Conservation (phyloP, 2,113 vertebrate species). For the Oncorhynchus mykiss region DNA sequence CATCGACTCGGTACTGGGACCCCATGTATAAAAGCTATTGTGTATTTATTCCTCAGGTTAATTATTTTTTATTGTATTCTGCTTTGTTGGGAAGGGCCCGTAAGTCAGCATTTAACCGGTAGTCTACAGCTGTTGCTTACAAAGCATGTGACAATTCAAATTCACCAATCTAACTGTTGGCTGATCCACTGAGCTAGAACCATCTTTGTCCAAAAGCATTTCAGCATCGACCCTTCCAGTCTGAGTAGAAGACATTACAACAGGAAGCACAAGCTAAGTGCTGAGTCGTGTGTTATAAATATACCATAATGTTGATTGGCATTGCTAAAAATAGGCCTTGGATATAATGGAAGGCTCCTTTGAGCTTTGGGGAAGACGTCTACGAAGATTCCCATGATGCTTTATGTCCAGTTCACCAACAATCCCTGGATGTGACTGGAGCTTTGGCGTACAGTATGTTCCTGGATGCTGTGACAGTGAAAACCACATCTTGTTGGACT, state of each 20-base stretch:
- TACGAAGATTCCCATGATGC: slow-evolving; percentile 37
- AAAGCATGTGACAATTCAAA: slow-evolving; percentile 4
- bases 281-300: background rate
- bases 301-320: slow-evolving; percentile 20
- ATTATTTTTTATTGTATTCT: no score
- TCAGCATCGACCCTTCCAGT: background rate
- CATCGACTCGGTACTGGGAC: no score
- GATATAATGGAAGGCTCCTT: slow-evolving; percentile 41
- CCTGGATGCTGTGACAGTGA: slow-evolving; percentile 51
- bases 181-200: slow-evolving; percentile 19
- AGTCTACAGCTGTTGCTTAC: background rate
- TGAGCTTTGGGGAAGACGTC: slow-evolving; percentile 37
- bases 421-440: slow-evolving; percentile 28
- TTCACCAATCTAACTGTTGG: background rate
- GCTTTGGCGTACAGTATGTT: slow-evolving; percentile 9
- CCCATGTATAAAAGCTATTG: no score
- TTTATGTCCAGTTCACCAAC: slow-evolving; percentile 18
- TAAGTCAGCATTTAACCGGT: no score
- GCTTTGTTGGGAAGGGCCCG: no score
- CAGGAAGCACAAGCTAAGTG: slow-evolving; percentile 8
- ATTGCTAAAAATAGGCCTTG: slow-evolving; percentile 22
- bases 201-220: background rate
- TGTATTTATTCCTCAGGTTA: no score
- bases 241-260: background rate
- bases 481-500: slow-evolving; percentile 55